Evolutionary conservation across 2,888 invertebrate genomes (phyloP).

Genomic region (Poecilus cupreus): DNA sequence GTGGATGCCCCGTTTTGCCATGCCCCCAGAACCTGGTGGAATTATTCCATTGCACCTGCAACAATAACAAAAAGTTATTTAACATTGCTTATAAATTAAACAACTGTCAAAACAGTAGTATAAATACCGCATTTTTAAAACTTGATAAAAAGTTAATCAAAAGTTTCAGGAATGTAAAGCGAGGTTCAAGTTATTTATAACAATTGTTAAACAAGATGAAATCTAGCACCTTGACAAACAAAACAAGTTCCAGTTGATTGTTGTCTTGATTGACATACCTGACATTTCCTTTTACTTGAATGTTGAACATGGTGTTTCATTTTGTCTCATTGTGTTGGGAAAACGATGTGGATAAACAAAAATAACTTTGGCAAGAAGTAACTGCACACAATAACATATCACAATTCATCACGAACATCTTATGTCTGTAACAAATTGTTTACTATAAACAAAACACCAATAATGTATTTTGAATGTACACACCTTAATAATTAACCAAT

Average conservation of each 20-base stretch:
- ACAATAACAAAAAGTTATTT: conserved; percentile 1
- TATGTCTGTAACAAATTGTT: conserved; percentile 46
- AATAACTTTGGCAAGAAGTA: conserved; percentile 53
- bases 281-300: conserved; percentile 57
- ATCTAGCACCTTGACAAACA: background rate
- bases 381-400: conserved; percentile 44
- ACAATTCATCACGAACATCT: conserved; percentile 50
- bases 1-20: conserved; percentile 67
- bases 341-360: conserved; percentile 27
- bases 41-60: conserved; percentile 66
- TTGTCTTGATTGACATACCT: conserved; percentile 35
- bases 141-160: conserved; percentile 4
- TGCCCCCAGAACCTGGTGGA: conserved; percentile 57
- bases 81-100: background rate
- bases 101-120: background rate
- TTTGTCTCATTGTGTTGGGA: conserved; percentile 44
- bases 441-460: conserved; percentile 14
- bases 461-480: conserved; percentile 10
- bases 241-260: background rate
- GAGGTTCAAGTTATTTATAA: background rate
- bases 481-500: conserved; percentile 39
- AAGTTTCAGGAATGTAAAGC: background rate
- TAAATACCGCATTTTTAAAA: conserved; percentile 23
- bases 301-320: conserved; percentile 59
- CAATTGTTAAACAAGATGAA: conserved; percentile 10